Evolutionary conservation across 2,888 invertebrate genomes (phyloP), one percentile per base, ranked within the genome.

Genomic region (Gymnoscelis rufifasciata): DNA sequence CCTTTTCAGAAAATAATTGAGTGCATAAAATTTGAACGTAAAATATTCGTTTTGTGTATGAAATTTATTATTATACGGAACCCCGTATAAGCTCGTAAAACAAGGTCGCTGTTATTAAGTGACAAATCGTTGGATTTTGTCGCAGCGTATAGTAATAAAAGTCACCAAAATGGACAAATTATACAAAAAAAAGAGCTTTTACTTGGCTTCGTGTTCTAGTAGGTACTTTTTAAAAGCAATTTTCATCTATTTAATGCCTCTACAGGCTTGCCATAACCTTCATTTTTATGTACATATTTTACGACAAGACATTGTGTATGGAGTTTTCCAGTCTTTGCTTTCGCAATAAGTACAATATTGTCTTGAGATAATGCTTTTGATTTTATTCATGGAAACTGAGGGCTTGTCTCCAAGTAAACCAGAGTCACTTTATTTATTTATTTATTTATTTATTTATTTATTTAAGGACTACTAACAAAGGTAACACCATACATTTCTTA

Each of bases 101-200:
- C 71, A 74, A 66, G 72, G 70, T 69, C 67, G 66, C 65, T 70
- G 74, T 81, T 76, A 79, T 78, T 76, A 74, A 74, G 77, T 82
- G 79, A 81, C 77, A 81, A 81, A 78, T 78, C 62, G 74, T 70
- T 56, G 71, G 70, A 68, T 75, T 74, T 73, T 67, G 71, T 62
- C 68, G 65, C 68, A 63, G 64, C 66, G 67, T 57, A 65, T 62
- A 71, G 70, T 74, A 75, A 73, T 81, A 79, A 81, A 48, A 75
- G 67, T 71, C 60, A 64, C 59, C 67, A 64, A 76, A 75, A 80
- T 76, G 71, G 69, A 66, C 62, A 62, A 73, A 78, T 78, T 79
- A 82, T 81, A 74, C 74, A 69, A 64, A 66, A 59, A 64, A 69
- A 74, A 47, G 55, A 69, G 65, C 67, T 64, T 71, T 68, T 66